phyloP scores from a whole-genome alignment of 53 echinoderm and acorn worm species.

The Luidia sarsii region DNA sequence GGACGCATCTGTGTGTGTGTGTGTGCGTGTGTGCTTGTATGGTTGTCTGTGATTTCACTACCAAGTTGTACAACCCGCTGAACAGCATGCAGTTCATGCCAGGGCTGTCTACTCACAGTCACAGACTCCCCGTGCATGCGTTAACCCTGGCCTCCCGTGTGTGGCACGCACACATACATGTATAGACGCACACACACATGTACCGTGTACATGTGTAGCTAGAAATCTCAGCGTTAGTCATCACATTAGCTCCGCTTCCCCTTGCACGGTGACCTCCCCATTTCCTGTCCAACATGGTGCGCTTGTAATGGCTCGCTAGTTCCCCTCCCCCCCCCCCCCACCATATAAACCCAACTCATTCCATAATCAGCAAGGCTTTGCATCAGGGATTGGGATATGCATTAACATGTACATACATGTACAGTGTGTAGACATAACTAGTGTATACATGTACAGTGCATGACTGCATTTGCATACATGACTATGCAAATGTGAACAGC shows the following conservation, averaged over 20 bases:
- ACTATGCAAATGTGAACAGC: not conserved
- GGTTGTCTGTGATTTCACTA: too few species aligned
- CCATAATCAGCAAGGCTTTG: slow-evolving; percentile 4
- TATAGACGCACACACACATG: too few species aligned
- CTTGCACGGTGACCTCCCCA: slow-evolving; percentile 42
- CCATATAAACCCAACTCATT: slow-evolving; percentile 7
- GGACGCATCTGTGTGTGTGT: not conserved
- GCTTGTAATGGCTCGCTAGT: slow-evolving; percentile 21
- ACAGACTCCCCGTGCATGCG: too few species aligned
- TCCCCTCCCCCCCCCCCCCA: not conserved
- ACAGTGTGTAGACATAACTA: not conserved
- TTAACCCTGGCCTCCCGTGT: too few species aligned
- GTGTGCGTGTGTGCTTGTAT: too few species aligned
- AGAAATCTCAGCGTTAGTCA: slow-evolving; percentile 45
- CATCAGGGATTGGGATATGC: not conserved
- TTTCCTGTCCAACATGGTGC: slow-evolving; percentile 47
- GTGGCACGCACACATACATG: not conserved
- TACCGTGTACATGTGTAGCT: too few species aligned
- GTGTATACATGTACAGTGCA: not conserved
- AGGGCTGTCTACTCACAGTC: too few species aligned
- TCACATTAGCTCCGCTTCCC: slow-evolving; percentile 56
- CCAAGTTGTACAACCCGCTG: too few species aligned
- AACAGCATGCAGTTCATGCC: too few species aligned
- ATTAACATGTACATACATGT: not conserved
- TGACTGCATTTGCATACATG: not conserved